These are phyloP conservation scores for Umimayanthus kanabou DNA, from an alignment of 92 coral and sea anemone genomes.

Conservation along the genomic window DNA sequence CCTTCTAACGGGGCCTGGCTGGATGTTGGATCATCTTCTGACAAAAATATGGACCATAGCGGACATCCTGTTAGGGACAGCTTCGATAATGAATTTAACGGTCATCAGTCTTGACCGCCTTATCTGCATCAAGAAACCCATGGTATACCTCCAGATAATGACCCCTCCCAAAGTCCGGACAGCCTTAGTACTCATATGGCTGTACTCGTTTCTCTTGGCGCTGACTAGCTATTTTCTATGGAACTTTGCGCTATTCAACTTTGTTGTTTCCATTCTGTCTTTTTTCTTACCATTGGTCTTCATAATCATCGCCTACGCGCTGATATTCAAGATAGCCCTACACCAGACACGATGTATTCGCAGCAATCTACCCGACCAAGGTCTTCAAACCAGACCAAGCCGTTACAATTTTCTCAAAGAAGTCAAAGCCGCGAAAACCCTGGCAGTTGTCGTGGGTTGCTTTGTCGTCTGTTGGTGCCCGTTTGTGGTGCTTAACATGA, in stretches of 20 bases:
- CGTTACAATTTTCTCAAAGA: slow-evolving; percentile 69
- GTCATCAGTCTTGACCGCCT: slow-evolving; percentile 87
- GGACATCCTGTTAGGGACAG: slow-evolving; percentile 82
- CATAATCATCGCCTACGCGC: slow-evolving; percentile 71
- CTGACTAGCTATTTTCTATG: slow-evolving; percentile 59
- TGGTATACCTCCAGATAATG: slow-evolving; percentile 63
- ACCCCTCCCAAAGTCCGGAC: slow-evolving; percentile 48
- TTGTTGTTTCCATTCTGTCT: slow-evolving; percentile 66
- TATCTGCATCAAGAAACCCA: slow-evolving; percentile 63
- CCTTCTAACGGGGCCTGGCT: slow-evolving; percentile 72
- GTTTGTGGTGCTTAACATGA: slow-evolving; percentile 73
- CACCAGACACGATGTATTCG: slow-evolving; percentile 62
- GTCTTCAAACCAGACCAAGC: slow-evolving; percentile 21
- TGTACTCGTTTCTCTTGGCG: slow-evolving; percentile 68
- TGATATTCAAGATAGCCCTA: slow-evolving; percentile 75
- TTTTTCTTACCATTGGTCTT: slow-evolving; percentile 81
- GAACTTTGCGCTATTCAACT: slow-evolving; percentile 58
- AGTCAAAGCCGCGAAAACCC: slow-evolving; percentile 85
- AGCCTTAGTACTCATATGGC: slow-evolving; percentile 64
- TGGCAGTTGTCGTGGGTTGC: slow-evolving; percentile 88
- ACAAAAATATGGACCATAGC: slow-evolving; percentile 72
- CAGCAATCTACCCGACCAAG: slow-evolving; percentile 47
- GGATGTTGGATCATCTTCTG: slow-evolving; percentile 52
- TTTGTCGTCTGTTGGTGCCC: slow-evolving; percentile 91
- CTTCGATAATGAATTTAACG: slow-evolving; percentile 79